Evolutionary conservation across 2,888 invertebrate species (phyloP).

Genomic region (Ormyrus pomaceus): DNA sequence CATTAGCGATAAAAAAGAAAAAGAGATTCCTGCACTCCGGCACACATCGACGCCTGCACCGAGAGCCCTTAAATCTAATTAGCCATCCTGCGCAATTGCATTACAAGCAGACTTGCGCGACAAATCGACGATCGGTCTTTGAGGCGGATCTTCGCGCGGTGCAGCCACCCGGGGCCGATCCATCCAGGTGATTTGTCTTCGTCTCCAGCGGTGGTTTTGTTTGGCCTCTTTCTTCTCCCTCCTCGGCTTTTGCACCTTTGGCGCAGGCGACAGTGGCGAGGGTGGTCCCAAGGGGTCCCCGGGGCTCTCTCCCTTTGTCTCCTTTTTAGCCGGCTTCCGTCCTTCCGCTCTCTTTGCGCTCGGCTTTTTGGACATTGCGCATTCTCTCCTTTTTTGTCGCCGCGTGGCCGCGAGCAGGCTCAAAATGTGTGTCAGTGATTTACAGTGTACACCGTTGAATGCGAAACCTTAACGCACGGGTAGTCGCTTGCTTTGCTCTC

Average conservation of each 20-base stretch:
- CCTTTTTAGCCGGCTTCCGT: constrained; percentile 7
- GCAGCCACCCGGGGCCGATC: not conserved
- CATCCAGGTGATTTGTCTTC: constrained; percentile 30
- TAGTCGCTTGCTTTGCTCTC: not conserved
- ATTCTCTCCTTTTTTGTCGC: not conserved
- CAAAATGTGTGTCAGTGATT: constrained; percentile 41
- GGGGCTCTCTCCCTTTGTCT: constrained; percentile 7
- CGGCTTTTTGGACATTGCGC: not conserved
- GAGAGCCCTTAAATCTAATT: too few relatives aligned
- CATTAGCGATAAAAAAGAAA: too few relatives aligned
- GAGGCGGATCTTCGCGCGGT: too few relatives aligned
- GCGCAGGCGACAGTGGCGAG: not conserved
- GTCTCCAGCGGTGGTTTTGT: constrained; percentile 14
- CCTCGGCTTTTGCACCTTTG: constrained; percentile 17
- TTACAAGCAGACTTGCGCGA: too few relatives aligned
- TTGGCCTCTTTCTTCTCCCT: not conserved
- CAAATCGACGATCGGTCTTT: too few relatives aligned
- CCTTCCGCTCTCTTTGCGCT: constrained; percentile 14
- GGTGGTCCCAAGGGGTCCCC: constrained; percentile 24
- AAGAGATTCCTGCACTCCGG: too few relatives aligned
- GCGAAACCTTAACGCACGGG: constrained; percentile 10
- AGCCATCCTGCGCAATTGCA: too few relatives aligned
- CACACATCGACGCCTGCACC: too few relatives aligned
- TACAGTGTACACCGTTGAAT: constrained; percentile 17
- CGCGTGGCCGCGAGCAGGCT: not conserved